These are phyloP conservation scores for Glossophaga mutica DNA, from an alignment of 2,797 vertebrate species.

Conservation along the genomic window DNA sequence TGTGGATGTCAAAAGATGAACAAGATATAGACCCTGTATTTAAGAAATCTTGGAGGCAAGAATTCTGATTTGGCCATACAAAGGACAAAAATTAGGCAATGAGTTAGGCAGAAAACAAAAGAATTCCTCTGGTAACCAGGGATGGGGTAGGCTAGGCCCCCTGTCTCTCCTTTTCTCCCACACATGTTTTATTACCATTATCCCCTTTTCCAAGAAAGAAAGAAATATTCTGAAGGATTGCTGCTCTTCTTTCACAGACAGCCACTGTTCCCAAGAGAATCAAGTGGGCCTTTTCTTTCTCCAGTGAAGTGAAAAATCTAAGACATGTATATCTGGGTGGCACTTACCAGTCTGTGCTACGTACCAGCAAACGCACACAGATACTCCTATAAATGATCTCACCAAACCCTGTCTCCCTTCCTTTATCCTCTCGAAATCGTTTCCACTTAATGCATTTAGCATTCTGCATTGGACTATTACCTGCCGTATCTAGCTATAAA, in stretches of 20 bases:
- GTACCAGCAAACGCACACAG: background rate
- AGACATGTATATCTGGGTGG: background rate
- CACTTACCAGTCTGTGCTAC: background rate
- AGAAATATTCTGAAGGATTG: background rate
- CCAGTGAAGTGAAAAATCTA: background rate
- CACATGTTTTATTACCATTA: background rate
- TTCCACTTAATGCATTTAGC: background rate
- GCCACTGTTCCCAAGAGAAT: conserved; percentile 40
- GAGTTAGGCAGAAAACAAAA: conserved; percentile 39
- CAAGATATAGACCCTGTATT: background rate
- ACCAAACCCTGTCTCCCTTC: background rate
- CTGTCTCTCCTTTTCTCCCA: background rate
- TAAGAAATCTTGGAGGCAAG: background rate
- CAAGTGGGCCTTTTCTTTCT: conserved; percentile 32
- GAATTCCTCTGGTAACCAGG: conserved; percentile 42
- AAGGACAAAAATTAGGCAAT: background rate
- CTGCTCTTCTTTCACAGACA: background rate
- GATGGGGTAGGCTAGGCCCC: background rate
- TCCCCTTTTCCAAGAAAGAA: background rate
- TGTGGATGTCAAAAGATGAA: background rate
- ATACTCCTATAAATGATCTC: conserved; percentile 36
- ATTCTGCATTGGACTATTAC: background rate
- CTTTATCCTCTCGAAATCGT: background rate
- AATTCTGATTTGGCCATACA: background rate
- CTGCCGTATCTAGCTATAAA: background rate